These are phyloP conservation scores for Drosophila tristis DNA, from an alignment of 1,140 invertebrate species.

Conservation along the genomic window DNA sequence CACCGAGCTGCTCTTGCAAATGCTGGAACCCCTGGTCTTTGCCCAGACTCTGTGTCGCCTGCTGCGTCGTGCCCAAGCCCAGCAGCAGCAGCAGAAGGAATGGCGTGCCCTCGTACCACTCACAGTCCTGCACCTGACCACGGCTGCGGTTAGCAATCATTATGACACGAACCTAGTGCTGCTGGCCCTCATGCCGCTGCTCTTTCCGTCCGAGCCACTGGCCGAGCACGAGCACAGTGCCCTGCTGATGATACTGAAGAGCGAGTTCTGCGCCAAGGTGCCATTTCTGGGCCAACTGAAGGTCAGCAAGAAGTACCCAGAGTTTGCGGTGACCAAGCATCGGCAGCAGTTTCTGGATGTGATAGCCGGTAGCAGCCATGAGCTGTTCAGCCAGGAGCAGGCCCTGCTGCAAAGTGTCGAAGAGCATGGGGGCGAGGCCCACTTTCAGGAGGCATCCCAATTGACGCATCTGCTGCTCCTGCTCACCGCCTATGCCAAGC, in stretches of 20 bases:
- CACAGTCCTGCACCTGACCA: conserved; percentile 82
- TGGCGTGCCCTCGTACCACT: conserved; percentile 83
- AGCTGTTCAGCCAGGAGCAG: conserved; percentile 42
- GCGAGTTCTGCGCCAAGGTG: conserved; percentile 53
- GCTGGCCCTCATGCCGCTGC: conserved; percentile 68
- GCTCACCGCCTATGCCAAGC: conserved; percentile 67
- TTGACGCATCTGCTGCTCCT: conserved; percentile 69
- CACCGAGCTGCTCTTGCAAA: conserved; percentile 79
- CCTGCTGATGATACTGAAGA: conserved; percentile 48
- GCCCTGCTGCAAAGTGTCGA: conserved; percentile 60
- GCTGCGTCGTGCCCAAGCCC: conserved; percentile 58
- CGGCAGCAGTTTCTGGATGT: conserved; percentile 70
- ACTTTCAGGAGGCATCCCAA: conserved; percentile 49
- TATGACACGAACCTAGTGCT: conserved; percentile 74
- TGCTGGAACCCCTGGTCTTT: conserved; percentile 76
- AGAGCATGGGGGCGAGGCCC: conserved; percentile 50
- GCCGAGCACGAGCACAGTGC: conserved; percentile 27
- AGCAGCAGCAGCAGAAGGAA: conserved; percentile 39
- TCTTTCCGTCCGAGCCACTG: conserved; percentile 54
- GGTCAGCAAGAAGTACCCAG: conserved; percentile 4
- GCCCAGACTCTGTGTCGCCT: conserved; percentile 69
- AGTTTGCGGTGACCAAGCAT: conserved; percentile 52
- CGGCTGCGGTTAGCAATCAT: conserved; percentile 25
- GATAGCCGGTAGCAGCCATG: conserved; percentile 42
- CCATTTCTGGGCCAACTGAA: conserved; percentile 53